Conservation (phyloP, 2,888 invertebrate species). For the Dynastes tityus region DNA sequence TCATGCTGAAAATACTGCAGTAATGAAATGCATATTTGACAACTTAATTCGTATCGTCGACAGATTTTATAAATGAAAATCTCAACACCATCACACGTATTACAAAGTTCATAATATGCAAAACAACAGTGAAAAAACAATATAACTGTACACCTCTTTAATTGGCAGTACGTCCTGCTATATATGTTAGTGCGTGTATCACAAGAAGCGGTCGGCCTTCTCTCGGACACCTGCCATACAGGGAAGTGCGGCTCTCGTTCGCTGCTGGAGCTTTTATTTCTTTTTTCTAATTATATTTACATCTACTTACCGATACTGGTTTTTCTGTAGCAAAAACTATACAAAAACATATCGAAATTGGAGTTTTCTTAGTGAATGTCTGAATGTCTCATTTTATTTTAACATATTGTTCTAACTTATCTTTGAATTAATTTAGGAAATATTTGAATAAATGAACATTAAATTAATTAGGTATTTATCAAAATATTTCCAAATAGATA, state of each 20-base stretch:
- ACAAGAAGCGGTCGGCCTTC: constrained; percentile 54
- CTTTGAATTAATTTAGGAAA: no score
- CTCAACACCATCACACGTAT: constrained; percentile 6
- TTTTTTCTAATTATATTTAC: constrained; percentile 50
- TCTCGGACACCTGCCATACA: constrained; percentile 53
- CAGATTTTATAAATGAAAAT: constrained; percentile 17
- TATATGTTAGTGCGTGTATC: constrained; percentile 46
- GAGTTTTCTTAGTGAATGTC: not conserved
- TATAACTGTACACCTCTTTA: constrained; percentile 50
- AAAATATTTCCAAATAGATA: no score
- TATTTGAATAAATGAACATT: no score
- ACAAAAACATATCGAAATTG: not conserved
- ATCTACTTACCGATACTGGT: constrained; percentile 24
- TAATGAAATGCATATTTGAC: constrained; percentile 1
- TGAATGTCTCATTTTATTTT: no score
- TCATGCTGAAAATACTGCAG: no score
- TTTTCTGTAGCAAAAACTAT: not conserved
- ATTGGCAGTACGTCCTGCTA: constrained; percentile 45
- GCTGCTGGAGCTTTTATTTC: constrained; percentile 9
- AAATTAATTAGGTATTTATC: no score
- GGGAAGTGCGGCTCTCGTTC: constrained; percentile 50
- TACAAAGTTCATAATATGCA: constrained; percentile 36
- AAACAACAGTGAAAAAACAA: constrained; percentile 34
- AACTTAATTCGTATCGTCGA: not conserved
- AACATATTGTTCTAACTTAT: no score